A percentile compares a stretch with the other conserved stretches of the same genome.
phyloP scores from a whole-genome alignment of 2,113 vertebrate genomes.

The Trematocara variabile region DNA sequence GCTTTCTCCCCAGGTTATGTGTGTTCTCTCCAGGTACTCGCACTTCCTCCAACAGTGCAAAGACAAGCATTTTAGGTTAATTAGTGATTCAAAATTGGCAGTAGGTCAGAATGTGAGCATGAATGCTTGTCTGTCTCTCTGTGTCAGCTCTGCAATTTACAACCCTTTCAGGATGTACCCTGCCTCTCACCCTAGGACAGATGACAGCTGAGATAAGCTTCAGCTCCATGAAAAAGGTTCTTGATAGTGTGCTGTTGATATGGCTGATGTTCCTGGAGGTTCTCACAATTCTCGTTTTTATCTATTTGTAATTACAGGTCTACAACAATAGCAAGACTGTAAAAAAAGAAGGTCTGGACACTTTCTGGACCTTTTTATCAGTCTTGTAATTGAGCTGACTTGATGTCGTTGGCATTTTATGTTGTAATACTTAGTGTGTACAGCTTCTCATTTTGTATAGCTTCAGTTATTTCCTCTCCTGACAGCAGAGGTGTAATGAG shows the following conservation, averaged over 20 bases:
- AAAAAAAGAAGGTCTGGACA: background rate
- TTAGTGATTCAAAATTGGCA: background rate
- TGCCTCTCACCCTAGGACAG: background rate
- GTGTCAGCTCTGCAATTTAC: background rate
- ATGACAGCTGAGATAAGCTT: background rate
- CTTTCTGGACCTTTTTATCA: background rate
- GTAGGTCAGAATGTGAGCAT: background rate
- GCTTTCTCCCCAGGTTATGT: background rate
- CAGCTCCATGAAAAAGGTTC: background rate
- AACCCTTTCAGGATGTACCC: background rate
- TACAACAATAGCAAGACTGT: background rate
- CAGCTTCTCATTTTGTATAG: background rate
- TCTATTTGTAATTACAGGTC: background rate
- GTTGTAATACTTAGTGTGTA: background rate
- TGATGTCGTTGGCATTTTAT: background rate
- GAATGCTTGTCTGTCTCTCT: background rate
- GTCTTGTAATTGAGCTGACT: background rate
- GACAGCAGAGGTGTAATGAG: background rate
- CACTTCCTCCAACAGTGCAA: background rate
- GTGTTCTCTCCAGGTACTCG: background rate
- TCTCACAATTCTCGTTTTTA: background rate
- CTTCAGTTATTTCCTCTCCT: background rate
- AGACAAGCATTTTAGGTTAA: background rate
- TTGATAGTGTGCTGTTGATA: background rate
- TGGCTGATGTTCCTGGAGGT: background rate